These are phyloP conservation scores for Amphiprion percula DNA, from an alignment of 2,113 vertebrate genomes.

Conservation along the genomic window DNA sequence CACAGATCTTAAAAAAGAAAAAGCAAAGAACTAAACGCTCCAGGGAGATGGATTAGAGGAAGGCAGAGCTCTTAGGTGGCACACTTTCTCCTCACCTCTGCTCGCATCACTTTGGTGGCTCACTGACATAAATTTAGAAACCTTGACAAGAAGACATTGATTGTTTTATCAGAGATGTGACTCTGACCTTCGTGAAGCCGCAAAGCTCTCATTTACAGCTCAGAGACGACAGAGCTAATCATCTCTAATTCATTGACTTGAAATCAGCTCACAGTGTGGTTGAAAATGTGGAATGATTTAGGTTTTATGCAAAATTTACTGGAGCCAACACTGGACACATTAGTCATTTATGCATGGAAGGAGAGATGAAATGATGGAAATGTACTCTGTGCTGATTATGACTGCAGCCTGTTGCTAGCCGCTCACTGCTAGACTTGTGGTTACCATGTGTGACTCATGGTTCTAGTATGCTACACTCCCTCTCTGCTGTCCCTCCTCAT, in stretches of 20 bases:
- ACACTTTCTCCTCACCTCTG: slow-evolving; percentile 54
- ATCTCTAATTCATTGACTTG: background rate
- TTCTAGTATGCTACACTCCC: slow-evolving; percentile 75
- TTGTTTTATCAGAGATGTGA: slow-evolving; percentile 29
- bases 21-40: background rate
- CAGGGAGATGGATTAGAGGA: background rate
- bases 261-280: background rate
- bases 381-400: background rate
- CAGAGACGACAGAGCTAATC: background rate
- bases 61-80: background rate
- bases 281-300: background rate
- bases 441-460: slow-evolving; percentile 74
- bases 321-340: background rate
- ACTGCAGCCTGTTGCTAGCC: slow-evolving; percentile 40
- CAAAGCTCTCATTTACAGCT: background rate
- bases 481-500: slow-evolving; percentile 33
- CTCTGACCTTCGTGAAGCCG: slow-evolving; percentile 48
- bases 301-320: background rate
- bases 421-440: slow-evolving; percentile 44
- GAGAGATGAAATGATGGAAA: background rate
- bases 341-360: background rate
- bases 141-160: slow-evolving; percentile 55
- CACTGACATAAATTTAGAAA: slow-evolving; percentile 66
- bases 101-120: slow-evolving; percentile 19
- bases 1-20: slow-evolving; percentile 45